phyloP scores from a whole-genome alignment of 2,113 vertebrate genomes.

The Neotoma lepida region DNA sequence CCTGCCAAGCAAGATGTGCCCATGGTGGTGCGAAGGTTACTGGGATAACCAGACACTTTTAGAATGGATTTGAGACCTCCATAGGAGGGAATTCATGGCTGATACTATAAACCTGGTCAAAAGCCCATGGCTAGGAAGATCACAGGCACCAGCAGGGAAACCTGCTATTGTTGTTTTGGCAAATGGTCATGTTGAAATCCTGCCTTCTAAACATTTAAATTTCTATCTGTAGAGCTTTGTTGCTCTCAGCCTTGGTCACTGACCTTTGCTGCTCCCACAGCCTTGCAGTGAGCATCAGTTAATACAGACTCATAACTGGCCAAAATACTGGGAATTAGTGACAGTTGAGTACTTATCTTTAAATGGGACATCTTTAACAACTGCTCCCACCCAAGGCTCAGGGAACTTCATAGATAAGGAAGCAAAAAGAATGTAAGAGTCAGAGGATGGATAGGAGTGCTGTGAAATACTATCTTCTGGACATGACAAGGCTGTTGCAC shows the following conservation, averaged over 20 bases:
- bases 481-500: rapidly evolving
- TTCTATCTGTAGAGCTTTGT: not conserved
- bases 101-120: not conserved
- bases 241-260: not conserved
- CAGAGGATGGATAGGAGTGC: too few relatives aligned
- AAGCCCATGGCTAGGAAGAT: not conserved
- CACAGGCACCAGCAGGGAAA: not conserved
- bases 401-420: not conserved
- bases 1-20: not conserved
- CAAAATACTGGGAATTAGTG: not conserved
- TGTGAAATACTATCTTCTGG: not conserved
- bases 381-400: not conserved
- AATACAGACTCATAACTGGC: not conserved
- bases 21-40: not conserved
- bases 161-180: not conserved
- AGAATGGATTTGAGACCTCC: not conserved
- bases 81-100: not conserved
- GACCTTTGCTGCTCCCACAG: not conserved
- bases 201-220: not conserved
- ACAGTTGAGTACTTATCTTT: not conserved
- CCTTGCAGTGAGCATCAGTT: not conserved
- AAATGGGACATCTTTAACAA: not conserved
- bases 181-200: not conserved
- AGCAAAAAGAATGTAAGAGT: not conserved
- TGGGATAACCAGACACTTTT: not conserved